Evolutionary conservation across 2,113 vertebrate genomes (phyloP).

Genomic region (Catharus fuscescens): DNA sequence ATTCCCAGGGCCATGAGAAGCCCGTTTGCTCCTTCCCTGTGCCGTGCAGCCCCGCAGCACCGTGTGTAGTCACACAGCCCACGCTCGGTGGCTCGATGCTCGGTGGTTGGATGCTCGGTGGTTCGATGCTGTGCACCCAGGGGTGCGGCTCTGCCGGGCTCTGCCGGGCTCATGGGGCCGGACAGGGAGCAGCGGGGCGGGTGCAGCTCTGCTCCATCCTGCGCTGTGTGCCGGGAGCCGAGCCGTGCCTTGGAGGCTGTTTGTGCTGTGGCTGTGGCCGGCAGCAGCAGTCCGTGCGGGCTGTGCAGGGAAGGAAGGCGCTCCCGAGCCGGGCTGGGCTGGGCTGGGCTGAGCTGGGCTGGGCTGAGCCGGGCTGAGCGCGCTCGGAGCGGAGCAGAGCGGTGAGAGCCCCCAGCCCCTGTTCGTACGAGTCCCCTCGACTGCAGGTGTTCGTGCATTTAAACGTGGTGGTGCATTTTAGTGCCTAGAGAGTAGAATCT

Average conservation of each 20-base stretch:
- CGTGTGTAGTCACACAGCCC: neutral
- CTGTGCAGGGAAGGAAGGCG: neutral
- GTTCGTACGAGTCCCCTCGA: neutral
- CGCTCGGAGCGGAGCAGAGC: neutral
- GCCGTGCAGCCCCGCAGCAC: neutral
- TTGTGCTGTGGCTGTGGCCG: neutral
- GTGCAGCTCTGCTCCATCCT: neutral
- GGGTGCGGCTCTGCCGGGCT: neutral
- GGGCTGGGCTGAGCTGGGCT: neutral
- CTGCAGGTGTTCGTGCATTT: conserved; percentile 41
- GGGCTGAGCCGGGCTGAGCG: neutral
- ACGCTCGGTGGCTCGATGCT: too few species aligned
- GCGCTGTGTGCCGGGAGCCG: too few species aligned
- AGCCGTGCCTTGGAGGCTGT: neutral
- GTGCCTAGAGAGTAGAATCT: conserved; percentile 36
- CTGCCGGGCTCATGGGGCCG: too few species aligned
- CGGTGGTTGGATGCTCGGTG: too few species aligned
- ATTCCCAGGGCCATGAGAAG: neutral
- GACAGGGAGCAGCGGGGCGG: too few species aligned
- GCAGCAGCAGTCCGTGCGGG: neutral
- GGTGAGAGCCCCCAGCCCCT: neutral
- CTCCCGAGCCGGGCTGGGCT: too few species aligned
- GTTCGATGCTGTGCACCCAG: too few species aligned
- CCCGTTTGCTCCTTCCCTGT: neutral
- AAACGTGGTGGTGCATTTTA: conserved; percentile 40